A percentile compares a stretch with the other conserved stretches of the same genome.
Evolutionary conservation across 2,888 invertebrate genomes (phyloP).

Genomic region (Fabriciana adippe): DNA sequence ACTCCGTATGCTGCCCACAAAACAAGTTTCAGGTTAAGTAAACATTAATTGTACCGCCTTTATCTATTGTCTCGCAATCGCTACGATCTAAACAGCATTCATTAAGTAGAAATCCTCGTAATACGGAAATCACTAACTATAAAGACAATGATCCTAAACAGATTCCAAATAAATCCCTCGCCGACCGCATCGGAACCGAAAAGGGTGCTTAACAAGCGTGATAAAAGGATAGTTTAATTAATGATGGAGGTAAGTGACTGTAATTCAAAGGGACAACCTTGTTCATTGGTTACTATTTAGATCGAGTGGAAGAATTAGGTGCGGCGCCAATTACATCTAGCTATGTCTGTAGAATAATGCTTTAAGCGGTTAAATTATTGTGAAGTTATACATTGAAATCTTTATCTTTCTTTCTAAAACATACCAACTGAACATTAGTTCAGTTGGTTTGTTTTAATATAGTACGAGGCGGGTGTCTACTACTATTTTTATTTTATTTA

Average conservation of each 20-base stretch:
- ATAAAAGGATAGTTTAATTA: constrained; percentile 39
- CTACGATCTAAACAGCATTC: constrained; percentile 39
- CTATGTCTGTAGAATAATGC: background rate
- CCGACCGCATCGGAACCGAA: constrained; percentile 34
- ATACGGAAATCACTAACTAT: constrained; percentile 38
- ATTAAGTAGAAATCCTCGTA: constrained; percentile 40
- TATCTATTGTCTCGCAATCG: constrained; percentile 35
- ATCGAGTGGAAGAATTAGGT: constrained; percentile 25
- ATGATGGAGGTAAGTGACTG: constrained; percentile 36
- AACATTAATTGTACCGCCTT: constrained; percentile 37
- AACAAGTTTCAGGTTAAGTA: constrained; percentile 35
- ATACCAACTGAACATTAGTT: too few species aligned
- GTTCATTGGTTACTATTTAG: constrained; percentile 28
- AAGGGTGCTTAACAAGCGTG: constrained; percentile 39
- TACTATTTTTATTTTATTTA: too few species aligned
- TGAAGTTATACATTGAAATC: too few species aligned
- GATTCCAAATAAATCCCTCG: constrained; percentile 40
- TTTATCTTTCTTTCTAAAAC: too few species aligned
- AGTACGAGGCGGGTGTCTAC: too few species aligned
- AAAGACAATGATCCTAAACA: constrained; percentile 42
- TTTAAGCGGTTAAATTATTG: background rate
- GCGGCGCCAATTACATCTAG: background rate
- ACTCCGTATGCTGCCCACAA: background rate
- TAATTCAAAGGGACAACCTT: constrained; percentile 31
- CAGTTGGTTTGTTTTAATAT: too few species aligned